Evolutionary conservation across 53 echinoderm and acorn worm genomes (phyloP), one percentile per base, ranked within the genome.

Genomic region (Stichopus horrens): DNA sequence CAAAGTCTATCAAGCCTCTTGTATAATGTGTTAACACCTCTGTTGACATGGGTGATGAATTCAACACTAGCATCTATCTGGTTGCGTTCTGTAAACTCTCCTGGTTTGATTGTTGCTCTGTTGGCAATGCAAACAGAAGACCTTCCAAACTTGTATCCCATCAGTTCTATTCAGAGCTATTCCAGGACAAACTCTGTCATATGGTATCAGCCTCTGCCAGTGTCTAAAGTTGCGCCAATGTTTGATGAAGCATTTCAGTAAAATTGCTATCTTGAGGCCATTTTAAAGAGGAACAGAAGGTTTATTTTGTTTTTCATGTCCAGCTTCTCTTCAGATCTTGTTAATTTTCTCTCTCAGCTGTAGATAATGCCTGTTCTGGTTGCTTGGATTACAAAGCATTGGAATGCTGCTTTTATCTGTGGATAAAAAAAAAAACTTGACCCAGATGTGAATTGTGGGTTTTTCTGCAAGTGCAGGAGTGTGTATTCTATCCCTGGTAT

Each of bases 21-120:
- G 59, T 59, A 59, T 59, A 59, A 37, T 37, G 37, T 37, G 1
- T 59, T 59, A 59, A 59, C 59, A 71, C 71, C 18, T 71, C 14
- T 18, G 16, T 21, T 56, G 57, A 56, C 20, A 81, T 16, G 57
- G 81, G 81, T 81, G 81, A 20, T 23, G 22, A 56, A 18, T 21
- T 19, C 9, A 20, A 58, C 81, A 81, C 81, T 57, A 81, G 19
- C 81, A 14, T 21, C 23, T 58, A 81, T 81, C 81, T 56, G 81
- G 79, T 81, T 81, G 58, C 71, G 4, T 71, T 0, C 37, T 37
- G 37, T 37, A 37, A 37, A 37, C 37, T 37, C 37, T 37, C 2
- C 37, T 7, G 71, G 7, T 71, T 19, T 71, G 71, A 13, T 71
- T 71, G 19, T 71, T 20, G 16, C 59, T 71, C 71, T 71, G 16